Conservation (phyloP, 2,797 vertebrate species). For the Chromis chromis region DNA sequence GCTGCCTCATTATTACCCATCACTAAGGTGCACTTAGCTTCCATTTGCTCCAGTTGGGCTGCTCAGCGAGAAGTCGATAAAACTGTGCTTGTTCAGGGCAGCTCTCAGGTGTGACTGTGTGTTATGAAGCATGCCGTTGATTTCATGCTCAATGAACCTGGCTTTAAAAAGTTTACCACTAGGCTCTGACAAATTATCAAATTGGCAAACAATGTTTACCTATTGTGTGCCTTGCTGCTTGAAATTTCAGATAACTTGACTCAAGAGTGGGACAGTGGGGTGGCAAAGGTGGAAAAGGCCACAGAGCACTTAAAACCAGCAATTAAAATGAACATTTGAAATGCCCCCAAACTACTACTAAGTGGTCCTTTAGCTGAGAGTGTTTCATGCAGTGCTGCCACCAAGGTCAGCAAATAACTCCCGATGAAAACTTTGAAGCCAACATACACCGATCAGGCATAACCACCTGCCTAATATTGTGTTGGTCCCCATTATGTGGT, state of each 20-base stretch:
- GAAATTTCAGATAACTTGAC: constrained; percentile 3
- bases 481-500: too few species aligned
- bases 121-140: constrained; percentile 31
- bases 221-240: neutral
- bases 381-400: too few species aligned
- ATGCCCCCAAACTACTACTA: too few species aligned
- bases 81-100: constrained; percentile 39
- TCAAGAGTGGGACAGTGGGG: neutral
- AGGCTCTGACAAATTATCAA: neutral
- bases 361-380: too few species aligned
- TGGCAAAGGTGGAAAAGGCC: too few species aligned
- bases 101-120: constrained; percentile 55
- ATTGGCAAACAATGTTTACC: constrained; percentile 13
- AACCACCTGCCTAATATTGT: too few species aligned
- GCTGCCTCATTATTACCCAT: constrained; percentile 39
- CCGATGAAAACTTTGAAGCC: too few species aligned
- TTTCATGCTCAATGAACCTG: constrained; percentile 42
- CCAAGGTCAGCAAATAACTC: too few species aligned
- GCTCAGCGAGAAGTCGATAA: constrained; percentile 36
- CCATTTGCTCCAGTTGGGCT: constrained; percentile 14
- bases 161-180: constrained; percentile 20
- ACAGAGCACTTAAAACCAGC: too few species aligned
- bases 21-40: constrained; percentile 37
- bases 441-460: too few species aligned
- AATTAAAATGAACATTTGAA: too few species aligned